Conservation (phyloP, 2,888 invertebrate genomes). For the Ichneumon xanthorius region DNA sequence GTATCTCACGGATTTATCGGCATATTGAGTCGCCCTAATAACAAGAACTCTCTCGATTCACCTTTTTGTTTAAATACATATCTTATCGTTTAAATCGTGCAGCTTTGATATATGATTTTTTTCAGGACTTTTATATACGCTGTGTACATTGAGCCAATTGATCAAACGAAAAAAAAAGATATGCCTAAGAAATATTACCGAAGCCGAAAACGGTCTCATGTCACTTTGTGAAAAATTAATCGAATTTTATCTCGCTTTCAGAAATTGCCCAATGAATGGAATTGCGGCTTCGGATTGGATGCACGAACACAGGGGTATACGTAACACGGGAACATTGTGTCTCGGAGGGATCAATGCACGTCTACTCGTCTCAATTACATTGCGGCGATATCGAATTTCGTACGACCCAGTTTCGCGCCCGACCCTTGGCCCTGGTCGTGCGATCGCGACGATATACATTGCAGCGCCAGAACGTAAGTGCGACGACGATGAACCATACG, state of each 20-base stretch:
- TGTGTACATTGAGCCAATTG: slow-evolving; percentile 19
- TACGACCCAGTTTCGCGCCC: slow-evolving; percentile 60
- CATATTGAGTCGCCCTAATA: slow-evolving; percentile 30
- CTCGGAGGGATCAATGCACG: slow-evolving; percentile 38
- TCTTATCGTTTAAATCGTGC: slow-evolving; percentile 16
- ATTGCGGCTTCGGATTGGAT: neutral
- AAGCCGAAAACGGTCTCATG: neutral
- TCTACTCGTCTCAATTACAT: slow-evolving; percentile 47
- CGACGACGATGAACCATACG: slow-evolving; percentile 18
- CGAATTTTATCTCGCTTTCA: neutral
- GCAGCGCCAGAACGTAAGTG: slow-evolving; percentile 8
- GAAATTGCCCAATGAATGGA: neutral
- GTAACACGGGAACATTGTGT: slow-evolving; percentile 22
- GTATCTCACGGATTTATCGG: slow-evolving; percentile 42
- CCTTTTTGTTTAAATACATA: neutral
- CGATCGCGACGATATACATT: slow-evolving; percentile 58
- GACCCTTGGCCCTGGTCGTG: slow-evolving; percentile 61
- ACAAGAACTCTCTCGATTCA: slow-evolving; percentile 9
- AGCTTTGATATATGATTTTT: neutral
- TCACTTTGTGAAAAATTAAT: neutral
- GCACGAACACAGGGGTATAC: neutral
- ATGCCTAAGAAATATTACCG: neutral
- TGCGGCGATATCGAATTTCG: slow-evolving; percentile 60
- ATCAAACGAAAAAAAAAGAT: slow-evolving; percentile 23
- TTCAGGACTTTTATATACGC: neutral